phyloP scores from a whole-genome alignment of 2,113 vertebrate species.

The Burhinus bistriatus region DNA sequence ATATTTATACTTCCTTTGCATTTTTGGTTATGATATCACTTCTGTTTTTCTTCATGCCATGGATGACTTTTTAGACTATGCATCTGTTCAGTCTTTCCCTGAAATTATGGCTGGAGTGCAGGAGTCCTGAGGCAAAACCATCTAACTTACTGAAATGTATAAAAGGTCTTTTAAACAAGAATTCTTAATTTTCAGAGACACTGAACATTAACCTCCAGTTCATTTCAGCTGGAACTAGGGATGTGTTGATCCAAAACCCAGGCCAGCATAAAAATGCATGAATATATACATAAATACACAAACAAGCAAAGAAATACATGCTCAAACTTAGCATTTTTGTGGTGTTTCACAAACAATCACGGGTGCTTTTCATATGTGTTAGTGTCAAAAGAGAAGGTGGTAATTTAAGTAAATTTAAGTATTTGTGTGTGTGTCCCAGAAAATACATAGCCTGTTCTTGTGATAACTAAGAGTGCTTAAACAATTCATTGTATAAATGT shows the following conservation, averaged over 20 bases:
- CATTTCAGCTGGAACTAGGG: background rate
- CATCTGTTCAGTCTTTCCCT: background rate
- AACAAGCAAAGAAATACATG: background rate
- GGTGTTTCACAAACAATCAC: background rate
- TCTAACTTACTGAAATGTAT: background rate
- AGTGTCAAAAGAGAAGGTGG: background rate
- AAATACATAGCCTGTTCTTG: background rate
- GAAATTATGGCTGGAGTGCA: background rate
- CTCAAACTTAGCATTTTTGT: background rate
- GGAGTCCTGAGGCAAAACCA: background rate
- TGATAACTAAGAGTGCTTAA: background rate
- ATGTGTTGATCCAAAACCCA: background rate
- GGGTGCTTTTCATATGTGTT: background rate
- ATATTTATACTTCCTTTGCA: background rate
- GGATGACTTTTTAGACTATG: background rate
- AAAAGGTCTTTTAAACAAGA: constrained; percentile 5
- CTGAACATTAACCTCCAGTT: background rate
- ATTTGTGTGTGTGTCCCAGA: background rate
- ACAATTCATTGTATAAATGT: background rate
- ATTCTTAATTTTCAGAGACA: background rate
- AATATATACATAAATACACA: background rate
- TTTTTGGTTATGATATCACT: background rate
- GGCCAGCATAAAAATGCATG: background rate
- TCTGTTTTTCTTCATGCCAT: background rate
- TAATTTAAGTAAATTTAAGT: background rate